Base-by-base conservation (phyloP, 1,140 invertebrate genomes). In the Temnothorax longispinosus region DNA sequence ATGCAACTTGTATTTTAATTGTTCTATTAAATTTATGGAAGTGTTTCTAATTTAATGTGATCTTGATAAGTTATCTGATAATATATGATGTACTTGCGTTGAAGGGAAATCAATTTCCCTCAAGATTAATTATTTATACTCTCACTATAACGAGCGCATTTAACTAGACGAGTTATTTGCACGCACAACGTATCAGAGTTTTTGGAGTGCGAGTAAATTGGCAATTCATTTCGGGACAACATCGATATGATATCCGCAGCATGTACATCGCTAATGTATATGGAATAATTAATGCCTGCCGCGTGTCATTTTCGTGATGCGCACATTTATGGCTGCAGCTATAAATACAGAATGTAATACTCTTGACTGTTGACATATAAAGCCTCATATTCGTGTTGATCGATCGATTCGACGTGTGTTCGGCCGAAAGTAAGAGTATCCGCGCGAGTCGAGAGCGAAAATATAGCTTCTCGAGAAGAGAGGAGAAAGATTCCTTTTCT, bases 351-450 rank as follows among this genome's bases (percentile, higher is more conserved):
- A 44, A 82, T 11, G 67, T 82, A 74, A 82, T 58, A 35, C 7
- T 27, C n/a, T 56, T 13, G n/a, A n/a, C n/a, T n/a, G 47, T 75
- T 47, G 80, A 47, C 54, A 56, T 11, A 35, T 11, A 35, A 74
- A 74, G 13, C 18, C 54, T 32, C 32, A 2, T n/a, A 32, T 81
- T 44, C 52, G 6, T 50, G 38, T 21, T 75, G 69, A 84, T 84
- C 54, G 54, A 84, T 84, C 35, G 69, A 84, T 75, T 75, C 54
- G 41, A 84, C 18, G 52, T 71, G 21, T 44, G 6, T 56, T 52
- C 32, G 35, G 35, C 21, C n/a, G 60, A 76, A 88, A 77, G 72
- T 56, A 67, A 88, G 54, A 85, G 60, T 88, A 87, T 67, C 41
- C 44, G 38, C 50, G 71, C 81, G 27, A 54, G 71, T 84, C 13